These are phyloP conservation scores for Pampus argenteus DNA, from an alignment of 2,797 vertebrate species.

Conservation along the genomic window DNA sequence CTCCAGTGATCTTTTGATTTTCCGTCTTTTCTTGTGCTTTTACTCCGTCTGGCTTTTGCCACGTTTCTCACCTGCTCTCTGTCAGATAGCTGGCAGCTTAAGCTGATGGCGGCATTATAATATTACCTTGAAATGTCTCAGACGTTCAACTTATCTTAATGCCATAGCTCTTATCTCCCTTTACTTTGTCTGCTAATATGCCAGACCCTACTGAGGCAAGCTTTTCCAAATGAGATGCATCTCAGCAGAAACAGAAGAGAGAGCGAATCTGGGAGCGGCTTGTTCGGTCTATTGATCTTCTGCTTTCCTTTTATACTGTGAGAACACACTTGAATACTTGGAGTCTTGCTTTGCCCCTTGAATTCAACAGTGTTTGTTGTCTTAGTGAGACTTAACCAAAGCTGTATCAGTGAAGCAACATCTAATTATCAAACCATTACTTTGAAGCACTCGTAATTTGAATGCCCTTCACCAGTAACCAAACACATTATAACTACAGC, in stretches of 20 bases:
- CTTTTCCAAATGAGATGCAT: constrained; percentile 55
- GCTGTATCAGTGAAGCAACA: background rate
- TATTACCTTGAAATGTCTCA: constrained; percentile 72
- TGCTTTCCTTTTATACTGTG: constrained; percentile 19
- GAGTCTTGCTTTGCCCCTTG: constrained; percentile 27
- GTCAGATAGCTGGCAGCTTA: constrained; percentile 61
- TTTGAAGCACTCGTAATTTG: constrained; percentile 14
- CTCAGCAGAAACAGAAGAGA: constrained; percentile 3
- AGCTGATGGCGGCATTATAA: constrained; percentile 76
- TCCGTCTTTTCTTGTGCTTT: constrained; percentile 30
- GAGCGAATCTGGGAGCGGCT: constrained; percentile 19
- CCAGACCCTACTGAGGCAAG: constrained; percentile 26
- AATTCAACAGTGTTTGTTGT: constrained; percentile 51
- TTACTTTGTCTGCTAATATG: constrained; percentile 44
- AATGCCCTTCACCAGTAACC: constrained; percentile 19
- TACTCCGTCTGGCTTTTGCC: constrained; percentile 26
- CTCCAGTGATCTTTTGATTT: constrained; percentile 58
- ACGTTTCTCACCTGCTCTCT: constrained; percentile 41
- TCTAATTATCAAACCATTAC: constrained; percentile 7
- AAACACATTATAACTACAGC: constrained; percentile 5
- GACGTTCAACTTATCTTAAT: constrained; percentile 68
- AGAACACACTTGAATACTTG: constrained; percentile 20
- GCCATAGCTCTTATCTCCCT: constrained; percentile 64
- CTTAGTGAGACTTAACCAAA: constrained; percentile 32
- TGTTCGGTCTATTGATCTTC: constrained; percentile 47